Evolutionary conservation across 2,888 invertebrate genomes (phyloP), one percentile per base, ranked within the genome.

Genomic region (Papilio protenor): DNA sequence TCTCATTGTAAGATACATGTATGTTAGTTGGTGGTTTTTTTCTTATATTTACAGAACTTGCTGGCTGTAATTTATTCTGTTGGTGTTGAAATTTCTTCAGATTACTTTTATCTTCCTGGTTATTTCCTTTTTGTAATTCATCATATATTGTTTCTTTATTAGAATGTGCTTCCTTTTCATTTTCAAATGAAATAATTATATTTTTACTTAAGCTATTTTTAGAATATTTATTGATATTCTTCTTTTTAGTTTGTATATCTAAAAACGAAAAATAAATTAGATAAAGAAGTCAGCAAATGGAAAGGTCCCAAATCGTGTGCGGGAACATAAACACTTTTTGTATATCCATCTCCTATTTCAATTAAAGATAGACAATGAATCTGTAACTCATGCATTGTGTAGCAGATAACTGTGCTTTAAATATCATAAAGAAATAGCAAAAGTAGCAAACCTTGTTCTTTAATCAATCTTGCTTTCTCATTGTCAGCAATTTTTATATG

Each of bases 141-240:
- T 87, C 81, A 77, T 82, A 85, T 18, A 87, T 73, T 82, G 88
- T 88, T 49, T 81, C 84, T 82, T 89, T 89, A 11, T 83, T 82
- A 47, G 83, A 73, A 61, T 81, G 76, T 52, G 88, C 45, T 73
- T 88, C 87, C 77, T 86, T 88, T 77, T 87, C 89, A 86, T 83
- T 88, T 84, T 88, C 87, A 81, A 82, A 87, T 85, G 87, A 79
- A 75, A 81, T 81, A 61, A 83, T 77, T 49, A 82, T 55, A 82
- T 87, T 89, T 87, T 89, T 91, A 79, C 87, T 89, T 85, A 88
- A 49, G 80, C 84, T 90, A 84, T 83, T 83, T 88, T 87, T 91
- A 47, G 86, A 80, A 74, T 83, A 52, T 45, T 81, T 79, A 73
- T 82, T 84, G 45, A 82, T 73, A 80, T 79, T 85, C 84, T 85